Base-by-base conservation (phyloP, 2,113 vertebrate genomes). In the Clarias gariepinus region DNA sequence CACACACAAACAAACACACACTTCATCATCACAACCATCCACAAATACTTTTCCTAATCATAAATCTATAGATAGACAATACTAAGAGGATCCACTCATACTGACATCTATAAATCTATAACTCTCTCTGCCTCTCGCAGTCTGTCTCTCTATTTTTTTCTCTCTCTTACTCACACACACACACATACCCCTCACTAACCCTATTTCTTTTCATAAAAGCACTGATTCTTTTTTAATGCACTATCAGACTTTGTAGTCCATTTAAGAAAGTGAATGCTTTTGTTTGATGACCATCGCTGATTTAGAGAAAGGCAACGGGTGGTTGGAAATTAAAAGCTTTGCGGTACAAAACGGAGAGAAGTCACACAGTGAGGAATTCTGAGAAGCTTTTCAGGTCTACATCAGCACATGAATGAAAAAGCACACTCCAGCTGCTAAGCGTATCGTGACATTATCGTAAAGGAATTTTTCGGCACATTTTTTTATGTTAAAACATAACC, bases 321-420 rank as follows among this genome's bases (percentile, higher is more conserved):
- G 77, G 77, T 60, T 9, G 13, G 33, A 80, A 80, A 57, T 80
- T 36, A 80, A 80, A 80, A 60, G 57, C 78, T 80, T 60, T 80
- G 55, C 5, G 77, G 9, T 57, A 13, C 28, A 60, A 58, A 80
- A 53, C 28, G 28, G 28, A 3, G 47, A 78, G 52, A 78, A 80
- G 30, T 60, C 77, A 80, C 78, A 80, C 78, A 80, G 78, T 33
- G 78, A 60, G 55, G 16, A 79, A 16, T 58, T 79, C 76, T 30
- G 55, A 80, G 52, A 28, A n/a, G 55, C 78, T 33, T 80, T 80
- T 80, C 9, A 36, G n/a, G 13, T 60, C 78, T 60, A 36, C 30
- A 58, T 60, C 55, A 80, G n/a, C 33, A 57, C 28, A 58, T 60
- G 55, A 80, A 80, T 60, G 10, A 60, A 80, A 79, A 55, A 2